These are phyloP conservation scores for Nyctereutes procyonoides DNA, from an alignment of 2,113 vertebrate species.

Conservation along the genomic window DNA sequence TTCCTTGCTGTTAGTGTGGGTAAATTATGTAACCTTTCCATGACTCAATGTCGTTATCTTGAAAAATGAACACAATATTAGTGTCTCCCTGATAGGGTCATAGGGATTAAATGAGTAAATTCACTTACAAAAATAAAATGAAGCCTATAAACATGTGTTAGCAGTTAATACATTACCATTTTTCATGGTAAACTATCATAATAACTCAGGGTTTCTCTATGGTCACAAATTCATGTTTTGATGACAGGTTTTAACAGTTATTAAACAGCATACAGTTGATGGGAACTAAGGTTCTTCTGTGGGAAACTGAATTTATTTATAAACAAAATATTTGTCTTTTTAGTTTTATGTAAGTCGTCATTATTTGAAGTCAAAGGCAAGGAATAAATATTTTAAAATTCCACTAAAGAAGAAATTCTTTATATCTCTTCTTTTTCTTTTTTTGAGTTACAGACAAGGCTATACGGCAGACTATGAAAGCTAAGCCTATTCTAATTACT, in stretches of 20 bases:
- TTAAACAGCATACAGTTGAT: neutral
- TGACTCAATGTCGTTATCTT: neutral
- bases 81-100: neutral
- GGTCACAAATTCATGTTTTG: neutral
- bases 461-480: neutral
- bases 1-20: neutral
- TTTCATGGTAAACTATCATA: neutral
- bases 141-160: neutral
- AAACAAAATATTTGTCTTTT: slow-evolving; percentile 14
- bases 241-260: neutral
- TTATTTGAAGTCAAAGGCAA: neutral
- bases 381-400: neutral
- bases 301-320: neutral
- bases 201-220: neutral
- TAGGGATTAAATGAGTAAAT: slow-evolving; percentile 23
- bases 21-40: neutral
- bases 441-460: neutral
- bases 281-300: neutral
- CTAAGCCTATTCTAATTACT: neutral
- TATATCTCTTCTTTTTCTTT: neutral
- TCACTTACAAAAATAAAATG: neutral
- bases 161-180: neutral
- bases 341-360: neutral
- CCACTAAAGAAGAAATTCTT: neutral
- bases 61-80: neutral